These are phyloP conservation scores for Anniella stebbinsi DNA, from an alignment of 2,797 vertebrate genomes.

Conservation along the genomic window DNA sequence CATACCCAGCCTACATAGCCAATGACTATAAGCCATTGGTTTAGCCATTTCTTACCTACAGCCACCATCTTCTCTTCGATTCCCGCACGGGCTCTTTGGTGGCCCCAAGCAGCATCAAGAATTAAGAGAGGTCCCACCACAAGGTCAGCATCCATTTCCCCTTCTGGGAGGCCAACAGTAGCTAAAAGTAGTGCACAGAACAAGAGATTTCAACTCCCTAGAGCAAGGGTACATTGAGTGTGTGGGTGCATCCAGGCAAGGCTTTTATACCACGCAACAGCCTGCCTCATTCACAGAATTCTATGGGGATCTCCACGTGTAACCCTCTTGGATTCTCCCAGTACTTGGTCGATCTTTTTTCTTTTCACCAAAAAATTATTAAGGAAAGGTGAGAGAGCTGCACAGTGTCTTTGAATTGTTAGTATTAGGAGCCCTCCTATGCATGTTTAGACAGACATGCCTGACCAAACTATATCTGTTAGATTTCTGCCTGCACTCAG, in stretches of 20 bases:
- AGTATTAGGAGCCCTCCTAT: too few species aligned
- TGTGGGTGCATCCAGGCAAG: not conserved
- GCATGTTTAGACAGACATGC: too few species aligned
- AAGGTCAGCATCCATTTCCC: slow-evolving; percentile 43
- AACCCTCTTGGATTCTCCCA: too few species aligned
- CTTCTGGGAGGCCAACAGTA: not conserved
- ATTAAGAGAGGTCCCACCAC: slow-evolving; percentile 50
- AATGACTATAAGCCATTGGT: not conserved
- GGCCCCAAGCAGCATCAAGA: not conserved
- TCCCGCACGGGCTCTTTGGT: not conserved
- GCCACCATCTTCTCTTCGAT: not conserved
- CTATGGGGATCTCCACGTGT: too few species aligned
- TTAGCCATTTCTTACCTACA: not conserved
- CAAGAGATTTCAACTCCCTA: not conserved
- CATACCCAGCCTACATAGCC: not conserved
- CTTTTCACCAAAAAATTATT: too few species aligned
- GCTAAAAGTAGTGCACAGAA: not conserved
- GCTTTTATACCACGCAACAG: too few species aligned
- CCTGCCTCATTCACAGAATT: too few species aligned
- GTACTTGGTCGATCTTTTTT: too few species aligned
- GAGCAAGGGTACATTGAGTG: not conserved
- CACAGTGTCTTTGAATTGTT: too few species aligned
- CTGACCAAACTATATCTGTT: too few species aligned
- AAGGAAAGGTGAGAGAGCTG: too few species aligned
- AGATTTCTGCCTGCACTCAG: too few species aligned